phyloP scores from a whole-genome alignment of 2,797 vertebrate genomes.

The Pseudotriccus pelzelni region DNA sequence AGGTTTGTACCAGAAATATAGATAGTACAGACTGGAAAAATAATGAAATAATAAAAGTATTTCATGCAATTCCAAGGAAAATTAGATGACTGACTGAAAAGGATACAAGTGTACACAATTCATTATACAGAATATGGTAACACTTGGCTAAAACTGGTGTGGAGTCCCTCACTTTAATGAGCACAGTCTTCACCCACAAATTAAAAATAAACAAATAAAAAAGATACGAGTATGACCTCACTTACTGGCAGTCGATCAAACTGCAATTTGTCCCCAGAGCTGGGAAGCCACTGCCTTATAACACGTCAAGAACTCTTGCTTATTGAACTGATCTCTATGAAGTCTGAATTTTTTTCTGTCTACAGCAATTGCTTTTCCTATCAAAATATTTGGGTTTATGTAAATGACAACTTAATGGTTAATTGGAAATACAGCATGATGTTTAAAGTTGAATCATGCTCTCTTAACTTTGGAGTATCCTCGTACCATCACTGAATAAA shows the following conservation, averaged over 20 bases:
- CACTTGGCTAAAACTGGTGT: conserved; percentile 13
- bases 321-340: background rate
- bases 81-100: conserved; percentile 39
- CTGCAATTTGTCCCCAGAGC: conserved; percentile 45
- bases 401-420: conserved; percentile 15
- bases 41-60: background rate
- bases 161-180: conserved; percentile 52
- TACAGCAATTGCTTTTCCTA: conserved; percentile 10
- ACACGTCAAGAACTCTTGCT: background rate
- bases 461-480: background rate
- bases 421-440: background rate
- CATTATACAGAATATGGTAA: conserved; percentile 4
- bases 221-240: conserved; percentile 38
- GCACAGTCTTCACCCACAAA: conserved; percentile 56
- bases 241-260: conserved; percentile 52
- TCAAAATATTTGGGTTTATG: conserved; percentile 18
- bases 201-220: conserved; percentile 72
- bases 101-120: background rate
- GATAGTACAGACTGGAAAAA: background rate
- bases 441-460: background rate
- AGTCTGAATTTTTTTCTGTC: background rate
- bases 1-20: background rate
- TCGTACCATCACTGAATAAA: background rate
- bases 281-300: conserved; percentile 43
- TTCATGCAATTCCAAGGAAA: conserved; percentile 18